Evolutionary conservation across 2,888 invertebrate species (phyloP), one percentile per base, ranked within the genome.

Genomic region (Drosophila niveifrons): DNA sequence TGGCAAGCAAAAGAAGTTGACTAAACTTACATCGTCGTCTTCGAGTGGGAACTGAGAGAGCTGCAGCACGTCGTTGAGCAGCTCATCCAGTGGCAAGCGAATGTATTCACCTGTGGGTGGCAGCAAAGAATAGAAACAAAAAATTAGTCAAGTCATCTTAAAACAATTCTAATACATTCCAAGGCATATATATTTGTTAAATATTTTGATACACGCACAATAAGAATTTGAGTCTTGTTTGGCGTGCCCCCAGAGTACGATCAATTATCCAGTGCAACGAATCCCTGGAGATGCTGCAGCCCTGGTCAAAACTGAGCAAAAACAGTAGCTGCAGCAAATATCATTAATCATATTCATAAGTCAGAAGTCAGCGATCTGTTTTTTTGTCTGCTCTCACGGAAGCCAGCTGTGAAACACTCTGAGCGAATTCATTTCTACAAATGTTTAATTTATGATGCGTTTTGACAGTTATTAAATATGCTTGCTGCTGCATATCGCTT

Each of bases 21-120:
- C 18, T 11, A 18, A 29, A 18, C 31, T 80, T 78, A 92, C 92
- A 84, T 91, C 91, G 78, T 82, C 81, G 57, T 85, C 82, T 48
- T 88, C 89, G 23, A 84, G 81, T 43, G 81, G 63, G 62, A 92
- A 90, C 75, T 90, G 90, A 58, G 90, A 85, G 79, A 92, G 90
- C 79, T 91, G 91, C 69, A 92, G 81, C 74, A 92, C 92, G 90
- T 92, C 92, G 85, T 92, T 90, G 64, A 92, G 83, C 74, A 92
- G 80, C 63, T 92, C 92, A 87, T 92, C 92, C 82, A 92, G 75
- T 13, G 92, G 92, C 68, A 92, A 82, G 61, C 91, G 92, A 57
- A 92, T 91, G 72, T 92, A 91, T 91, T 92, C 92, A 90, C 92
- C 92, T 92, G 72, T 64, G 88, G 79, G 56, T 52, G 58, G 56